These are phyloP conservation scores for Sisyra nigra DNA, from an alignment of 2,888 invertebrate species.

Conservation along the genomic window DNA sequence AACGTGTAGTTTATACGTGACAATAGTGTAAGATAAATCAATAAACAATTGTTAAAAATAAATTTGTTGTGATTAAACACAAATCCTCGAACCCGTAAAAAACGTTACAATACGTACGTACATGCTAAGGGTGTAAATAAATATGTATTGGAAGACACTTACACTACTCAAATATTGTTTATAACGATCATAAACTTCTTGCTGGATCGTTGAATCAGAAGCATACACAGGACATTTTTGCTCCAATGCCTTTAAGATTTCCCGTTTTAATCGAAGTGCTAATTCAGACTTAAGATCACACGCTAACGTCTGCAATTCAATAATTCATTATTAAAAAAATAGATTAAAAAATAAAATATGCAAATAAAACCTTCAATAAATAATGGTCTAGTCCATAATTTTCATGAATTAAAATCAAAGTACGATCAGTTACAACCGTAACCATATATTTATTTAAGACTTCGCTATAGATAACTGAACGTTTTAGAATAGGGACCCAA, in stretches of 20 bases:
- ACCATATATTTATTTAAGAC: slow-evolving; percentile 72
- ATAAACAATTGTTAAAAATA: too few relatives aligned
- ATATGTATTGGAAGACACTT: too few relatives aligned
- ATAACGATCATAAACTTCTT: slow-evolving; percentile 60
- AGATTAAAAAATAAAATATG: background rate
- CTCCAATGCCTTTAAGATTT: slow-evolving; percentile 59
- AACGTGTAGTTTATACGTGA: too few relatives aligned
- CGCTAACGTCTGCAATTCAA: slow-evolving; percentile 56
- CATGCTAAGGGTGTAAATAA: too few relatives aligned
- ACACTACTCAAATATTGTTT: slow-evolving; percentile 67
- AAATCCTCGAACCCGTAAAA: too few relatives aligned
- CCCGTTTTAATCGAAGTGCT: slow-evolving; percentile 70
- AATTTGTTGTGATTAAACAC: too few relatives aligned
- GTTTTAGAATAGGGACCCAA: slow-evolving; percentile 72
- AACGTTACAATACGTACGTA: too few relatives aligned
- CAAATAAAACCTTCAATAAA: slow-evolving; percentile 51
- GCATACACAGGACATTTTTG: slow-evolving; percentile 49
- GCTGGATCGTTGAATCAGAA: slow-evolving; percentile 46
- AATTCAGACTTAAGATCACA: slow-evolving; percentile 78
- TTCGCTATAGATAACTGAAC: slow-evolving; percentile 77
- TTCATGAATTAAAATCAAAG: slow-evolving; percentile 72
- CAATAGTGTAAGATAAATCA: too few relatives aligned
- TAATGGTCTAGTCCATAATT: slow-evolving; percentile 91
- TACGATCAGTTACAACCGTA: slow-evolving; percentile 68
- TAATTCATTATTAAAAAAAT: background rate